Base-by-base conservation (phyloP, 2,113 vertebrate species). In the Anguilla rostrata region DNA sequence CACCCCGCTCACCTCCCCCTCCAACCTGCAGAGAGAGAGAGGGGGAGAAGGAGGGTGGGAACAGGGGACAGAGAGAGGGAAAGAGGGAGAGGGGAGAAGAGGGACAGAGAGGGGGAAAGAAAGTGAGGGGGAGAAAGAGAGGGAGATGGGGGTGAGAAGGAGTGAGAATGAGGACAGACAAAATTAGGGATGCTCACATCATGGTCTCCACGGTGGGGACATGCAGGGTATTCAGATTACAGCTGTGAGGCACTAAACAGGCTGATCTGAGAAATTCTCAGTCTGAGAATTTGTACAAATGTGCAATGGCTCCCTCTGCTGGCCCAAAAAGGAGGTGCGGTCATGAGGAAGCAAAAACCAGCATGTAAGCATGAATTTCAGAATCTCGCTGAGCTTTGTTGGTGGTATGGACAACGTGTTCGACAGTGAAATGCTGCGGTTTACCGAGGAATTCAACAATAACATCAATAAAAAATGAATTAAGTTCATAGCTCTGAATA, bases 1-100 rank as follows among this genome's bases (percentile, higher is more conserved):
- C 85, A 95, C 91, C 49, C 95, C 93, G 26, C 93, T 96, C 91
- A 97, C 95, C 86, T 97, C 95, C 86, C 96, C 95, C 53, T 95
- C 91, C 88, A 97, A 91, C 81, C 98, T 99, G 90, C 80, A 80
- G 78, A 84, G 0, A 84, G n/a, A 29, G 66, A 82, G 6, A 86
- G 26, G 18, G 8, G 22, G 26, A 26, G 26, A 1, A 26, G 60
- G 60, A 26, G 22, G 26, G 18, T 2, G 22, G 3, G 60, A 66
- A 60, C 3, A 16, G 18, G 18, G 56, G 60, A 66, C 3, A 53
- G 49, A 53, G 49, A 53, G 49, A 53, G 49, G 12, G 49, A 9
- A 14, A 53, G 49, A 14, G 49, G 12, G 49, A 53, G 49, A 14
- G 49, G 12, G 49, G 49, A 53, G 49, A 11, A 11, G 49, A 53